Evolutionary conservation across 1,140 invertebrate genomes (phyloP), one percentile per base, ranked within the genome.

Genomic region (Mylabris phalerata): DNA sequence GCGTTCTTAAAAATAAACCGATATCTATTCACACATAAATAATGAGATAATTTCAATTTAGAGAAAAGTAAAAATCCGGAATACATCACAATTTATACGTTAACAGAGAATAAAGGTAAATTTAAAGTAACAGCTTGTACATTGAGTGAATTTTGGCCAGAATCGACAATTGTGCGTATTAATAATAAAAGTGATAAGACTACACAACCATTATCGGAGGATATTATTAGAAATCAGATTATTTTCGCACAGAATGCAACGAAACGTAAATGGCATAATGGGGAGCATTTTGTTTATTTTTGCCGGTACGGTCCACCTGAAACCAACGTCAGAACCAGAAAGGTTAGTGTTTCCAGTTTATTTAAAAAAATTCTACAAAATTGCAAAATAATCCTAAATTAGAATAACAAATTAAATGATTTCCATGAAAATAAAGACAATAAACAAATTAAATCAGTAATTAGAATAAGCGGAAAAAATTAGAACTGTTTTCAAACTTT

Each of bases 31-130:
- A 40, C 3, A 9, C n/a, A 46, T 46, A 46, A 11, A 46, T 9
- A 7, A 9, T 46, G 44, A 19, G 19, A 19, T 19, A 19, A 19
- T 19, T 57, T 40, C 45, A 45, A 76, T 73, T 60, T 75, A 84
- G 82, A 84, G 77, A 84, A 84, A 77, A 84, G 82, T 75, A 82
- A 83, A 75, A 81, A 83, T 76, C 80, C 80, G 67, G 80, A 84
- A 71, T 78, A 82, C 73, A 79, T 84, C 75, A 79, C 81, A 63
- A 78, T 84, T 67, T 84, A 80, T 77, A 80, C 80, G 50, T 76
- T 84, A 54, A 79, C 79, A 71, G 80, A 57, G 71, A 79, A 79
- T 63, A 82, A 82, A 69, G 79, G 79, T 63, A 75, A 79, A 51
- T 81, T 81, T 71, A 80, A 81, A 68, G 77, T 84, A 55, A 74